Evolutionary conservation across 92 coral and sea anemone genomes (phyloP), one percentile per base, ranked within the genome.

Genomic region (Zoanthus sociatus): DNA sequence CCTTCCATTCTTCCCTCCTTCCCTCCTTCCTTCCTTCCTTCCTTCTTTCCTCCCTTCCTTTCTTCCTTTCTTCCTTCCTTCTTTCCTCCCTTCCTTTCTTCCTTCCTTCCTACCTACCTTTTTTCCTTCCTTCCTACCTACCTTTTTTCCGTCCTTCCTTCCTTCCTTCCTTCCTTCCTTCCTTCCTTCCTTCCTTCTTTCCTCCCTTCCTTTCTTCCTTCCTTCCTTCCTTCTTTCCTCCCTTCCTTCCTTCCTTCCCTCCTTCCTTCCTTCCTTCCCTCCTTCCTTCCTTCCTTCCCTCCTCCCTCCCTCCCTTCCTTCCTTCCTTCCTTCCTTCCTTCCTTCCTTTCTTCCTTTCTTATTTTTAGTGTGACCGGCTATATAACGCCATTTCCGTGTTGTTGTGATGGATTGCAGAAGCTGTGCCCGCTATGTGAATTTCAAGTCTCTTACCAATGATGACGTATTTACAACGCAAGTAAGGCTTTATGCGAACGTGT

Each of bases 391-490:
- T 20, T 12, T 11, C 16, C 74, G 6, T 13, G 6, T 26, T 32
- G 14, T 50, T 47, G 63, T 48, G 5, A 63, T 17, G 11, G 44
- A 8, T 42, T 20, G 46, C 47, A 81, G 85, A 74, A 81, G 64
- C 74, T 81, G 85, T 47, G 85, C 61, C 47, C 74, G 85, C 3
- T 46, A 66, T 44, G 30, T 21, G 33, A 81, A 66, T 17, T 81
- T 81, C 85, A 81, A 81, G 85, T 3, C 14, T 15, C 75, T 81
- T 6, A 81, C 85, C 60, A 81, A 81, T 7, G 60, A 44, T 47
- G 85, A 81, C 85, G 75, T 66, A 9, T 66, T 81, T 14, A 81
- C 85, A 7, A 81, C 74, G n/a, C 75, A 81, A 81, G 85, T 66
- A 1, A n/a, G 54, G n/a, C 73, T 42, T 3, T 81, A 64, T 12